A percentile compares a stretch with the other conserved stretches of the same genome.
Evolutionary conservation across 2,888 invertebrate genomes (phyloP).

Genomic region (Augochlorella aurata): DNA sequence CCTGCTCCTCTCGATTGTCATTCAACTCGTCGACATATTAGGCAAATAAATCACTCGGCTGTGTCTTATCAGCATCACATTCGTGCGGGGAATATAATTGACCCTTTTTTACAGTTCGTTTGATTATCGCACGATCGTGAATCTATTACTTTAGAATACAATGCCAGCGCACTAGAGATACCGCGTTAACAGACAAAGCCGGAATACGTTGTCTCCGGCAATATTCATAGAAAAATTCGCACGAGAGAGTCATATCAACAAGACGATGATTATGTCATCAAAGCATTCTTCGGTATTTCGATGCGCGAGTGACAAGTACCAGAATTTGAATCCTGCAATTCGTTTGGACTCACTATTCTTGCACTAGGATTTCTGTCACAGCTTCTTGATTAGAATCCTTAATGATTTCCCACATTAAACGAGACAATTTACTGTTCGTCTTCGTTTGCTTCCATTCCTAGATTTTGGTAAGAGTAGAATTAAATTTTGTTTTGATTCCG

Average conservation of each 20-base stretch:
- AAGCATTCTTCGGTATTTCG: conserved; percentile 21
- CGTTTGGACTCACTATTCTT: no score
- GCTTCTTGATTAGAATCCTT: no score
- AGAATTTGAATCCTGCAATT: neutral
- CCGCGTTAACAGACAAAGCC: conserved; percentile 51
- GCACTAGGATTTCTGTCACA: no score
- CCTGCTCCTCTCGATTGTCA: conserved; percentile 34
- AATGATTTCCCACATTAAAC: no score
- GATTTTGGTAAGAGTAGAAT: no score
- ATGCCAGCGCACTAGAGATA: conserved; percentile 42
- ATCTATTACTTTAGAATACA: conserved; percentile 54
- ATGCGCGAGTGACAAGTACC: conserved; percentile 1
- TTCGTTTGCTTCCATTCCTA: no score
- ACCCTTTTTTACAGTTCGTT: conserved; percentile 54
- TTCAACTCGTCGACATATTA: conserved; percentile 50
- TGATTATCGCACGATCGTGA: conserved; percentile 56
- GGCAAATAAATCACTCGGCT: conserved; percentile 51
- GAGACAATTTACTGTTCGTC: no score
- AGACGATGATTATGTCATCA: neutral
- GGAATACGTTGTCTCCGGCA: conserved; percentile 32
- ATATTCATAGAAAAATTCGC: conserved; percentile 53
- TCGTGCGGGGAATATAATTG: conserved; percentile 50
- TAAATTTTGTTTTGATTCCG: no score
- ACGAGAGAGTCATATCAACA: conserved; percentile 48
- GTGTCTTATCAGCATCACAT: conserved; percentile 44